phyloP scores from a whole-genome alignment of 2,888 invertebrate genomes.

The Clepsis dumicolana region DNA sequence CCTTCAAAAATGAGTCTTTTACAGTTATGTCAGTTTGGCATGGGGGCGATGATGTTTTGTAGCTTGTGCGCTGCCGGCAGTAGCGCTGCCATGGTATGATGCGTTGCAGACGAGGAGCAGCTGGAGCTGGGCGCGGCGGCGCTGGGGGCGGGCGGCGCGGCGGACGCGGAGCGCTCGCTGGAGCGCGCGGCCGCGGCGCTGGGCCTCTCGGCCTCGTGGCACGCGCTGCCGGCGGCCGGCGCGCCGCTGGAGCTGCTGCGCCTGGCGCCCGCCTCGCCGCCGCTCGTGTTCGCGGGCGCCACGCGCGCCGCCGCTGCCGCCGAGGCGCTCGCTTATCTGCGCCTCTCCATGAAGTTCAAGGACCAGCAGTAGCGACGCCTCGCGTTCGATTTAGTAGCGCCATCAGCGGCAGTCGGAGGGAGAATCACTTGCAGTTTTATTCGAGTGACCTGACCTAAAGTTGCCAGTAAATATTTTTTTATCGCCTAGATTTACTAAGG shows the following conservation, averaged over 20 bases:
- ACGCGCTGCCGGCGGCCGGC: slow-evolving; percentile 43
- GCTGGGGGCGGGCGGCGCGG: slow-evolving; percentile 51
- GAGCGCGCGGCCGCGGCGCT: slow-evolving; percentile 20
- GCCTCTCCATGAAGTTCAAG: slow-evolving; percentile 50
- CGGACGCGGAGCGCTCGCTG: slow-evolving; percentile 46
- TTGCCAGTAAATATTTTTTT: too few species aligned
- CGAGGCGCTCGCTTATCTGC: slow-evolving; percentile 58
- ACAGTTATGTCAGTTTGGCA: too few species aligned
- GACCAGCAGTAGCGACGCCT: slow-evolving; percentile 13
- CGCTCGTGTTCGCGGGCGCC: slow-evolving; percentile 54
- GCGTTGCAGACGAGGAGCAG: slow-evolving; percentile 47
- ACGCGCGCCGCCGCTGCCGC: slow-evolving; percentile 51
- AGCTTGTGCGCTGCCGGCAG: too few species aligned
- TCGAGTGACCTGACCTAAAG: too few species aligned
- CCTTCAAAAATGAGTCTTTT: too few species aligned
- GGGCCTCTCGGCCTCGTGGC: slow-evolving; percentile 33
- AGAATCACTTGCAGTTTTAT: too few species aligned
- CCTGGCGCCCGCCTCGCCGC: slow-evolving; percentile 56
- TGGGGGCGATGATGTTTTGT: too few species aligned
- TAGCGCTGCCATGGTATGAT: neutral
- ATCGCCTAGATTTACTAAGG: too few species aligned
- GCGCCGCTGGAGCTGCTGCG: slow-evolving; percentile 51
- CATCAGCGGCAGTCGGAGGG: too few species aligned
- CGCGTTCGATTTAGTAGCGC: too few species aligned
- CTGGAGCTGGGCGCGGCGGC: slow-evolving; percentile 44